Evolutionary conservation across 1,140 invertebrate genomes (phyloP), one percentile per base, ranked within the genome.

Genomic region (Saccostrea glomerata): DNA sequence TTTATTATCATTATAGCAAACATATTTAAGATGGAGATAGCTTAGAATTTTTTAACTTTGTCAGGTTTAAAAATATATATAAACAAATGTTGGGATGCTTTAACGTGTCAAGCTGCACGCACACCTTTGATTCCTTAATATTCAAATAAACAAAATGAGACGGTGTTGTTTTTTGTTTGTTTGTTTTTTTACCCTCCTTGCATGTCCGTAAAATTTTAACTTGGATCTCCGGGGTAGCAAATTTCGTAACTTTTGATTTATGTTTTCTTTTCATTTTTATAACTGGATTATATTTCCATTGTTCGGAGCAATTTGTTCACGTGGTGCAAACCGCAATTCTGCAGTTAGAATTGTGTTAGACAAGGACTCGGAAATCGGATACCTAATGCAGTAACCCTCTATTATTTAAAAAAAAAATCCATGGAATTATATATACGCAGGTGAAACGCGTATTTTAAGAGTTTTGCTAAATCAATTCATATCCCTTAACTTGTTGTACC

Each of bases 191-290:
- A 30, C 70, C 30, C 25, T 77, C 11, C 70, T 77, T 25, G 25
- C 11, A 77, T 77, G 70, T 30, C 70, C 2, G 6, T 13, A 30
- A 30, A 36, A 36, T 77, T 36, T 77, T 36, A 77, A 15, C 25
- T 36, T 25, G 70, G 15, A 30, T 77, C 25, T 77, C 7, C 25
- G 23, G n/a, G 66, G 66, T 73, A 17, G 66, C 23, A 25, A 23
- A 73, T 30, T 17, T 36, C 70, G 7, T 36, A 77, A 77, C 70
- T 77, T 77, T 77, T 77, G 70, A 77, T 77, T 77, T 77, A 77
- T 77, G 70, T 77, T 77, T 25, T 77, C 70, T 25, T 77, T 77
- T 36, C 70, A 77, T 77, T 77, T 77, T 77, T 30, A 77, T 77
- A 77, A 36, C 23, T 77, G 70, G 70, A 77, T 77, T 77, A 77